A percentile compares a stretch with the other conserved stretches of the same genome.
Evolutionary conservation across 2,888 invertebrate species (phyloP).

Genomic region (Spodoptera picta): DNA sequence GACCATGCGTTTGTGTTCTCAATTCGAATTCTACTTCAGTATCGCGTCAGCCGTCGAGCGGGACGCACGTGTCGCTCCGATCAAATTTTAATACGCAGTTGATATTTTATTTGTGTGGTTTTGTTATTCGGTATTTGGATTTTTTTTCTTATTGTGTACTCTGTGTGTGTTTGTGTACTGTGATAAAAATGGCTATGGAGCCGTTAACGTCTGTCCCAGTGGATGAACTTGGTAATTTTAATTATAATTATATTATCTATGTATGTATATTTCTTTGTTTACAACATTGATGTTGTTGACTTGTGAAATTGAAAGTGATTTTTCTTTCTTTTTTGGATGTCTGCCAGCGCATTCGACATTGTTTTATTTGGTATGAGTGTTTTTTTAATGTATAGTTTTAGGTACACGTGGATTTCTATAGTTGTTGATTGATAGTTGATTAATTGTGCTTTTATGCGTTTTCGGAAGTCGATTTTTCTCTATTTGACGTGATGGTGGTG

Average conservation of each 20-base stretch:
- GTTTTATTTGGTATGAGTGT: no score
- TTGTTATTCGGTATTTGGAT: slow-evolving; percentile 1
- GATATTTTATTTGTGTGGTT: slow-evolving; percentile 23
- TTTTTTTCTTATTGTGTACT: slow-evolving; percentile 16
- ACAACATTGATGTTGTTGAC: slow-evolving; percentile 27
- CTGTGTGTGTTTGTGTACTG: slow-evolving; percentile 12
- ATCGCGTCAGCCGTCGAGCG: slow-evolving; percentile 63
- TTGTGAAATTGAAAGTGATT: slow-evolving; percentile 38
- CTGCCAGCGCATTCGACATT: background rate
- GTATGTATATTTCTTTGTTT: slow-evolving; percentile 35
- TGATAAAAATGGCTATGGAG: slow-evolving; percentile 54
- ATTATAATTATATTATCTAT: no score
- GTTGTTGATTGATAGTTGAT: no score
- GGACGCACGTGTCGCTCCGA: slow-evolving; percentile 57
- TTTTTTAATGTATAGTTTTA: no score
- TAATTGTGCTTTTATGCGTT: no score
- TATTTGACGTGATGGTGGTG: no score
- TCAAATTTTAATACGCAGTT: slow-evolving; percentile 47
- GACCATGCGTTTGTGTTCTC: slow-evolving; percentile 68
- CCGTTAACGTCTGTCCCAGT: slow-evolving; percentile 53
- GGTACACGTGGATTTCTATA: no score
- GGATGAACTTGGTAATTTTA: slow-evolving; percentile 53
- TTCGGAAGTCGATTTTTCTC: no score
- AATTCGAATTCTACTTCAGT: slow-evolving; percentile 70
- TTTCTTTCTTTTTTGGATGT: background rate